Percentiles rank a stretch among this genome's conserved stretches.
phyloP scores from a whole-genome alignment of 2,888 invertebrate species.

The Drosophila differens region DNA sequence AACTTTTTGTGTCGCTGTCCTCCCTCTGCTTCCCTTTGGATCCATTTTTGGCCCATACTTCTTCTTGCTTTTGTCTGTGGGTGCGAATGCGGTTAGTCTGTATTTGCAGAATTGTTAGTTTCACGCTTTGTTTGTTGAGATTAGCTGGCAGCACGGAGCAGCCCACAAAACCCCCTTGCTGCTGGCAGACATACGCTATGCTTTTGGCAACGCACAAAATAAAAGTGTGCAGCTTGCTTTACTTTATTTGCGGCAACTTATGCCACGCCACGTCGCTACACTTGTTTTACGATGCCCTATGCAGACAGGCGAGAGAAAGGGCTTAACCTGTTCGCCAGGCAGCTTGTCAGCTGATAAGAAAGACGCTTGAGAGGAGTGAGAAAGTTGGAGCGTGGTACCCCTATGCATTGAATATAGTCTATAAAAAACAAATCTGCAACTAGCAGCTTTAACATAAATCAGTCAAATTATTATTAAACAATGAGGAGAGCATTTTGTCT shows the following conservation, averaged over 20 bases:
- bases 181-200: slow-evolving; percentile 29
- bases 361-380: background rate
- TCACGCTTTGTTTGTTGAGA: slow-evolving; percentile 60
- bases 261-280: slow-evolving; percentile 58
- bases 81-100: slow-evolving; percentile 68
- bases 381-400: background rate
- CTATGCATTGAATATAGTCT: background rate
- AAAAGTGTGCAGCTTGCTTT: slow-evolving; percentile 69
- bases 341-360: slow-evolving; percentile 4
- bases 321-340: slow-evolving; percentile 20
- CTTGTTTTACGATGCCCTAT: slow-evolving; percentile 50
- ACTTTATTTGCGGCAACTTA: slow-evolving; percentile 70
- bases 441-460: background rate
- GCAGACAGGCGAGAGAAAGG: background rate
- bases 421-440: background rate
- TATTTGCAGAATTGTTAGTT: slow-evolving; percentile 75
- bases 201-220: slow-evolving; percentile 64
- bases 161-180: background rate
- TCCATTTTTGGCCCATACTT: slow-evolving; percentile 4
- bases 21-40: background rate
- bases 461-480: background rate
- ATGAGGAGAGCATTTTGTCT: slow-evolving; percentile 46
- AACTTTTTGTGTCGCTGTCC: slow-evolving; percentile 26
- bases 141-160: slow-evolving; percentile 52
- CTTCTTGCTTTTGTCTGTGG: slow-evolving; percentile 26